Evolutionary conservation across 2,888 invertebrate genomes (phyloP).

Genomic region (Euzophera pinguis): DNA sequence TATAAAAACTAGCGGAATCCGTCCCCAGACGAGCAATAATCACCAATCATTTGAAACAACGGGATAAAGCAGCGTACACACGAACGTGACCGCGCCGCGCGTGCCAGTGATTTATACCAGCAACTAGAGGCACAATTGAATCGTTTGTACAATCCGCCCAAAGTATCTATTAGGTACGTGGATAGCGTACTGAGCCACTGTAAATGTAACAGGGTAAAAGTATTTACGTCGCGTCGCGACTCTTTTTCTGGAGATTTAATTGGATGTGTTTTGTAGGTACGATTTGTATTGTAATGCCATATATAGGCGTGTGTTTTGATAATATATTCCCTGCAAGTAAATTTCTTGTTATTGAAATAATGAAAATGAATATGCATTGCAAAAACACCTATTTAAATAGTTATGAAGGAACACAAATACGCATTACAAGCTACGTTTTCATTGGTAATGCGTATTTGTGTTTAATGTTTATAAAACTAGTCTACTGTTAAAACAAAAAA

Average conservation of each 20-base stretch:
- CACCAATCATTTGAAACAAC: conserved; percentile 11
- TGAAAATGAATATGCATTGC: no score
- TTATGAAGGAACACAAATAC: no score
- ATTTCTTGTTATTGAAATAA: no score
- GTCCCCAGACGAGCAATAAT: conserved; percentile 9
- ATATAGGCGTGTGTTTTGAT: background rate
- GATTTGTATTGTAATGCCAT: background rate
- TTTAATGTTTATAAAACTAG: no score
- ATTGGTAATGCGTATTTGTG: no score
- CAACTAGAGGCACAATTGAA: conserved; percentile 59
- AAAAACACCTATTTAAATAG: no score
- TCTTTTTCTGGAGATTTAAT: conserved; percentile 7
- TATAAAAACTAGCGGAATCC: background rate
- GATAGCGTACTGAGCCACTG: conserved; percentile 29
- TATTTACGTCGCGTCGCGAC: conserved; percentile 30
- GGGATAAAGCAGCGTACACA: conserved; percentile 8
- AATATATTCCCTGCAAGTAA: background rate
- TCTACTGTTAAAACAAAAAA: no score
- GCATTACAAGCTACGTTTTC: no score
- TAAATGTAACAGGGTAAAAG: conserved; percentile 29
- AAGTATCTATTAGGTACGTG: conserved; percentile 65
- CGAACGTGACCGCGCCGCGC: conserved; percentile 8
- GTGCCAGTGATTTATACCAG: conserved; percentile 52
- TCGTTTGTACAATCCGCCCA: conserved; percentile 49
- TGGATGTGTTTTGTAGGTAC: background rate